Conservation (phyloP, 1,140 invertebrate species). For the Euborellia annulipes region DNA sequence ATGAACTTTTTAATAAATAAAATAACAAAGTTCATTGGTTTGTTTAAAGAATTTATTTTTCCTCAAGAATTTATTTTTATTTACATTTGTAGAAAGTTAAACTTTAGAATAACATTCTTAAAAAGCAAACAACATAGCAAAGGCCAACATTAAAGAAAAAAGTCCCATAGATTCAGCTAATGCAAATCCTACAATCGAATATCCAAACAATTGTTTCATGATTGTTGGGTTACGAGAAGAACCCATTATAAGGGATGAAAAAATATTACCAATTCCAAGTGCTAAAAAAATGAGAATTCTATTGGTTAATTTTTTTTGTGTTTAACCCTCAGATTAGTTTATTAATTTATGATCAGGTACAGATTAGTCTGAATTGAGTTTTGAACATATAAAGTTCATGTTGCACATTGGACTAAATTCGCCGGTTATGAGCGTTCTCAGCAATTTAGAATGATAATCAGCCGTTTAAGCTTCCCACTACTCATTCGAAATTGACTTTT, state of each 20-base stretch:
- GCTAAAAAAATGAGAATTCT: conserved; percentile 46
- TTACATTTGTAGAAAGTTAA: no score
- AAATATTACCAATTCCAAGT: conserved; percentile 83
- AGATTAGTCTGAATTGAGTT: conserved; percentile 47
- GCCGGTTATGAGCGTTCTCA: conserved; percentile 37
- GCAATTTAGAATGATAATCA: no score
- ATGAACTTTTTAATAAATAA: neutral
- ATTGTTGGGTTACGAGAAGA: conserved; percentile 84
- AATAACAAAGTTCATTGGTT: neutral
- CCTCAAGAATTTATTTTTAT: conserved; percentile 1
- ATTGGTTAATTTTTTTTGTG: no score
- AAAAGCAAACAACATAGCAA: conserved; percentile 73
- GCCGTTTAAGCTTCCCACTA: no score
- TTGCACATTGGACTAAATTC: conserved; percentile 38
- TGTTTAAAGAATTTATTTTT: neutral
- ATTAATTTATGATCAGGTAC: conserved; percentile 23
- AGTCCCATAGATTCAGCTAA: conserved; percentile 91
- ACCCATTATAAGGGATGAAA: conserved; percentile 80
- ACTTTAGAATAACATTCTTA: neutral
- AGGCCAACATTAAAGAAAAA: conserved; percentile 92
- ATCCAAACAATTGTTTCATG: conserved; percentile 87
- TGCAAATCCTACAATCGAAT: conserved; percentile 87
- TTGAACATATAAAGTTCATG: conserved; percentile 25
- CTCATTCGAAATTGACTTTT: no score
- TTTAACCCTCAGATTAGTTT: neutral